These are phyloP conservation scores for Lineus longissimus DNA, from an alignment of 1,140 invertebrate genomes.

Conservation along the genomic window DNA sequence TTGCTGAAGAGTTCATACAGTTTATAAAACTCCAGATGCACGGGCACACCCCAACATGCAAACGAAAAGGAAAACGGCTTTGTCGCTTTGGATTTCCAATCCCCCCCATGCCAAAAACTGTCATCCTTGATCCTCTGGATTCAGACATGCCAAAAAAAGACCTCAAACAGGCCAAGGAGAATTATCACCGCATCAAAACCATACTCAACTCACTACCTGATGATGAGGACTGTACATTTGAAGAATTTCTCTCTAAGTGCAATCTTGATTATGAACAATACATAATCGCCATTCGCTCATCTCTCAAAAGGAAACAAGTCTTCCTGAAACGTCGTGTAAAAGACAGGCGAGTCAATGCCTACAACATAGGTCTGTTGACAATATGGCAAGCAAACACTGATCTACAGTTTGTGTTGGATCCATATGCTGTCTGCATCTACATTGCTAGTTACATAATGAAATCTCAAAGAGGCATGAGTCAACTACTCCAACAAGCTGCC, in stretches of 20 bases:
- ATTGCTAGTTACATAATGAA: neutral
- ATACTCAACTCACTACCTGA: too few relatives aligned
- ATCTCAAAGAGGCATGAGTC: neutral
- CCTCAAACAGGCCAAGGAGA: neutral
- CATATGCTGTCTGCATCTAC: neutral
- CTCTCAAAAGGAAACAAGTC: neutral
- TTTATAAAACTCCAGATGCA: neutral
- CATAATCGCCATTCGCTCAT: neutral
- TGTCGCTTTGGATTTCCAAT: neutral
- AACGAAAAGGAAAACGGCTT: neutral
- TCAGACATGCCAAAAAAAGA: neutral
- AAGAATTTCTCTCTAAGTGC: neutral
- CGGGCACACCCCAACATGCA: neutral
- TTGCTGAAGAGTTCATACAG: neutral
- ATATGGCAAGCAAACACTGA: neutral
- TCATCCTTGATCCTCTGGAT: neutral
- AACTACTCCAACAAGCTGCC: constrained; percentile 6
- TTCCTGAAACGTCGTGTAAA: neutral
- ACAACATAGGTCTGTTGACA: neutral
- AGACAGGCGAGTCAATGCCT: neutral
- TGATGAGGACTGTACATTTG: neutral
- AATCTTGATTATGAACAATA: neutral
- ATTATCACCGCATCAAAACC: neutral
- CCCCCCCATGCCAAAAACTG: neutral
- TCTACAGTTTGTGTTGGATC: neutral